phyloP scores from a whole-genome alignment of 2,113 vertebrate genomes.

The Herpetotheres cachinnans region DNA sequence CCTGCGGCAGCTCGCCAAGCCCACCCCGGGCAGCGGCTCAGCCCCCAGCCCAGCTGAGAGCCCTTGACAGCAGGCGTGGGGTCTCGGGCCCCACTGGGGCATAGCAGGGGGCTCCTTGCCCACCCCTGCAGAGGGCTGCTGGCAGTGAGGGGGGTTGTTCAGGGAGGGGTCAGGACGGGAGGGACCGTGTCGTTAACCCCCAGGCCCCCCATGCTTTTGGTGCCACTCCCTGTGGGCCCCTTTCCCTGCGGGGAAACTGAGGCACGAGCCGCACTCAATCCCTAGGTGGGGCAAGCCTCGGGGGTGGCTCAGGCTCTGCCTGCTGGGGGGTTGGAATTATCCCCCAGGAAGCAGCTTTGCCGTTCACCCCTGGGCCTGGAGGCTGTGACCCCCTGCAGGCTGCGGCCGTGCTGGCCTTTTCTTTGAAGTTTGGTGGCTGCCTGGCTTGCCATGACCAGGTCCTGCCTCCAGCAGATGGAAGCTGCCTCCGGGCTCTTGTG shows the following conservation, averaged over 20 bases:
- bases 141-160: neutral
- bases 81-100: neutral
- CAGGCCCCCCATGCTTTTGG: fast-evolving
- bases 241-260: neutral
- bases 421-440: fast-evolving
- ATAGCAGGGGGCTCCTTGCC: neutral
- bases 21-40: neutral
- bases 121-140: neutral
- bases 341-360: neutral
- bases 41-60: neutral
- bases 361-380: fast-evolving
- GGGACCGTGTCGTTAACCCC: neutral
- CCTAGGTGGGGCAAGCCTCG: fast-evolving
- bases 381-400: fast-evolving
- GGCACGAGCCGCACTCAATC: fast-evolving
- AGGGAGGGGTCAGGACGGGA: fast-evolving
- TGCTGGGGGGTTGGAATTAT: neutral
- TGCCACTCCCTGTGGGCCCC: neutral
- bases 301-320: neutral
- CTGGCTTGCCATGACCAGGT: fast-evolving
- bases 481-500: fast-evolving
- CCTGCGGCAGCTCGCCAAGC: constrained; percentile 65
- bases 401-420: neutral
- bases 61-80: neutral
- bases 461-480: fast-evolving